Evolutionary conservation across 2,113 vertebrate genomes (phyloP), one percentile per base, ranked within the genome.

Genomic region (Enhydra lutris): DNA sequence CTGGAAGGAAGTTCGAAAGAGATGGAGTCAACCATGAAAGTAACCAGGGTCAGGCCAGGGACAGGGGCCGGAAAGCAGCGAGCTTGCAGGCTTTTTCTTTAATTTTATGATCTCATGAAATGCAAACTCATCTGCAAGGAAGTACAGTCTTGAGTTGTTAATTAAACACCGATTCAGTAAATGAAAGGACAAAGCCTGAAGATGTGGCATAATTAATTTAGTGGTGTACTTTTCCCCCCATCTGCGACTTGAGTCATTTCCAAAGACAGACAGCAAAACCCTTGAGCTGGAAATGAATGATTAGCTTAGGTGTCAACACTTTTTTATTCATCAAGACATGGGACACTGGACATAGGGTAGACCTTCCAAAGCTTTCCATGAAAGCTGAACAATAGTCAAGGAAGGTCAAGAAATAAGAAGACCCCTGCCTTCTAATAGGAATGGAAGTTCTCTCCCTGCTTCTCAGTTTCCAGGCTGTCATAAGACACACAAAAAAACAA

Each of bases 171-270:
- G 1, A 78, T 67, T 94, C 89, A 65, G 57, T 90, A 63, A 96
- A 87, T 15, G 69, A 92, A 95, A 96, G 39, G 94, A 85, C 90
- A 85, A 61, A 84, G 21, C 81, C 93, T 73, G 50, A 88, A 92
- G 63, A 80, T 84, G 80, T 26, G 39, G 15, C 91, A 45, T 94
- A 83, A 90, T 86, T 84, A 71, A 95, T 91, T 83, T 57, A 83
- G 67, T 82, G 85, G 52, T 10, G 20, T 21, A 24, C 36, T 83
- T 69, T 12, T 36, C 5, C 36, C 12, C 65, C 14, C 52, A 71
- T 84, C 73, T 97, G 82, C 47, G 83, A 57, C 39, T 63, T 95
- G 95, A 96, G 89, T 97, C 96, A 96, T 97, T 90, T 97, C 74
- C 91, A 88, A 95, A 94, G 91, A 89, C 82, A 93, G 81, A 67